Evolutionary conservation across 92 coral and sea anemone species (phyloP), one percentile per base, ranked within the genome.

Genomic region (Epizoanthus scotinus): DNA sequence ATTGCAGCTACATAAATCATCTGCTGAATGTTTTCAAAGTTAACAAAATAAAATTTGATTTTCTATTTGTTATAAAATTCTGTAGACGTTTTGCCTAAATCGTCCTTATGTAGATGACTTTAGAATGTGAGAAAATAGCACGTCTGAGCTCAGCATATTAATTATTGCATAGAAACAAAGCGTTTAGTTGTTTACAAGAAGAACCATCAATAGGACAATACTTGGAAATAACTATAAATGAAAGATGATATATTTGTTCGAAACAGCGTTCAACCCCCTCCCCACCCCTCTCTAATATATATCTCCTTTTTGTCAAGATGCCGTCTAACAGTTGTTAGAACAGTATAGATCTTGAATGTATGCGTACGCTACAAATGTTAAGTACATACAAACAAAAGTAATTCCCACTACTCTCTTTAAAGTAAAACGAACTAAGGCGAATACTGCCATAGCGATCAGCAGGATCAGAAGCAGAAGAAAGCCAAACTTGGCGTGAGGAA

Each of bases 401-500:
- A 70, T n/a, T 42, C 98, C 99, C 50, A 95, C 88, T 63, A 73
- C 78, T 50, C 82, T 88, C 79, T 88, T 87, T 17, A 95, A 88
- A 78, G 90, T 87, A 69, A 95, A 95, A 58, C 90, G 93, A 79
- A 89, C 86, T 3, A 78, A 22, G 7, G 71, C 84, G 66, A 95
- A 90, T 67, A 93, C 83, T 80, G 63, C 86, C 29, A 95, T 85
- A 66, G 94, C 90, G 10, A 93, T 67, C 28, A 86, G 0, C 5
- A 95, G 90, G 63, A 95, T 90, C 34, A 95, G 83, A 42, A 95
- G 91, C 64, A 95, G 87, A 59, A 95, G 85, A 54, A 95, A 93
- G 19, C 99, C 98, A 89, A 95, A 95, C 86, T 95, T 95, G 6
- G 89, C 99, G 87, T 95, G 99, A 15, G 99, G 98, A 22, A 89